phyloP scores from a whole-genome alignment of 1,140 invertebrate species.

The Apolygus lucorum region DNA sequence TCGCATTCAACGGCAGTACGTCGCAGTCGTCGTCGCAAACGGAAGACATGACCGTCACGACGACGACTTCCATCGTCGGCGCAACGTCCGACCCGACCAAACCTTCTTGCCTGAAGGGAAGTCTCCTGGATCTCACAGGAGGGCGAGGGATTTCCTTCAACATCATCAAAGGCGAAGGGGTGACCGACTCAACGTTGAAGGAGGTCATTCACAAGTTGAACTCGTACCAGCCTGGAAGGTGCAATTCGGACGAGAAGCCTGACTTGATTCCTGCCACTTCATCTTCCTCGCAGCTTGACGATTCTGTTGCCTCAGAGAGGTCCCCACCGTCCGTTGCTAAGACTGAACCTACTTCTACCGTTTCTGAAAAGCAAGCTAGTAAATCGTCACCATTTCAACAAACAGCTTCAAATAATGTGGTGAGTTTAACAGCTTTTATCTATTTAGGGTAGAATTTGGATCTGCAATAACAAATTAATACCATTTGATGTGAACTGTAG shows the following conservation, averaged over 20 bases:
- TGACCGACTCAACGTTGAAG: not conserved
- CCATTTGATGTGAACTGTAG: no score
- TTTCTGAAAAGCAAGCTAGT: not conserved
- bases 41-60: not conserved
- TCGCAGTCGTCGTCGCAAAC: not conserved
- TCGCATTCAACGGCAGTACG: not conserved
- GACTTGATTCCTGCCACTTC: not conserved
- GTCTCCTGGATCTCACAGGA: not conserved
- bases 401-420: no score
- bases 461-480: no score
- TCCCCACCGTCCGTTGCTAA: not conserved
- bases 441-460: no score
- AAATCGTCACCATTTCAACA: no score
- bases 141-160: not conserved
- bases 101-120: not conserved
- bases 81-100: not conserved
- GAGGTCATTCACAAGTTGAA: no score
- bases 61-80: not conserved
- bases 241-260: not conserved
- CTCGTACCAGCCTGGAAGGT: no score
- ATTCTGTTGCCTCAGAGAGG: not conserved
- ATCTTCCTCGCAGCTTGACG: not conserved
- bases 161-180: not conserved
- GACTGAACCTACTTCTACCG: slow-evolving; percentile 1
- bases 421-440: no score